Conservation (phyloP, 1,140 invertebrate genomes). For the Dinoponera quadriceps region DNA sequence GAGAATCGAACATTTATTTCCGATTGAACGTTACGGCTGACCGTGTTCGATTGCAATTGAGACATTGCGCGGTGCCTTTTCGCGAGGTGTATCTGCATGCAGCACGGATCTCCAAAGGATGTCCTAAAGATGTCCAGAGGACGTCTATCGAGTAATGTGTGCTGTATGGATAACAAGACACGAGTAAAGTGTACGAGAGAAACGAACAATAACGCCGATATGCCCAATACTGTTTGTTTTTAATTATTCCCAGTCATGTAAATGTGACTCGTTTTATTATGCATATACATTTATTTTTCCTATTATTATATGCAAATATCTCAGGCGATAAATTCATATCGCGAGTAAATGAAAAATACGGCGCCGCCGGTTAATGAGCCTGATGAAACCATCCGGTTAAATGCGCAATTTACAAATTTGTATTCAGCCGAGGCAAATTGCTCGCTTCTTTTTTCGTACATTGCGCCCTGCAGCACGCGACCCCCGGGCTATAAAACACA, state of each 20-base stretch:
- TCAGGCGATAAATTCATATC: not conserved
- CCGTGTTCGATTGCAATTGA: not conserved
- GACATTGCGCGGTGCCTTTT: no score
- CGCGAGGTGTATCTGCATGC: no score
- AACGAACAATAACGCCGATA: slow-evolving; percentile 1
- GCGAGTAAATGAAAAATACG: slow-evolving; percentile 8
- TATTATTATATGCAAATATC: not conserved
- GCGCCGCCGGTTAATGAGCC: not conserved
- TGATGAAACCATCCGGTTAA: not conserved
- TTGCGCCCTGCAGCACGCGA: not conserved
- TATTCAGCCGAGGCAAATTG: not conserved
- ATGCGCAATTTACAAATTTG: slow-evolving; percentile 12
- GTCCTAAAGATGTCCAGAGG: no score
- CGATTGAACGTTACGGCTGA: no score
- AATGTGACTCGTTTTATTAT: slow-evolving; percentile 1
- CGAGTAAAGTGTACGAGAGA: not conserved
- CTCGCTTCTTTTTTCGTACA: not conserved
- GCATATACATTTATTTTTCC: not conserved
- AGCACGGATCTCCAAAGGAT: no score
- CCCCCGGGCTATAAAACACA: not conserved
- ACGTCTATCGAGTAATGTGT: no score
- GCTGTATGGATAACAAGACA: not conserved
- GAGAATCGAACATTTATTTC: not conserved
- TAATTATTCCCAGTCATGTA: slow-evolving; percentile 6
- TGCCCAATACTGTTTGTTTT: not conserved